Evolutionary conservation across 1,140 invertebrate genomes (phyloP), one percentile per base, ranked within the genome.

Genomic region (Macrotrachela quadricornifera): DNA sequence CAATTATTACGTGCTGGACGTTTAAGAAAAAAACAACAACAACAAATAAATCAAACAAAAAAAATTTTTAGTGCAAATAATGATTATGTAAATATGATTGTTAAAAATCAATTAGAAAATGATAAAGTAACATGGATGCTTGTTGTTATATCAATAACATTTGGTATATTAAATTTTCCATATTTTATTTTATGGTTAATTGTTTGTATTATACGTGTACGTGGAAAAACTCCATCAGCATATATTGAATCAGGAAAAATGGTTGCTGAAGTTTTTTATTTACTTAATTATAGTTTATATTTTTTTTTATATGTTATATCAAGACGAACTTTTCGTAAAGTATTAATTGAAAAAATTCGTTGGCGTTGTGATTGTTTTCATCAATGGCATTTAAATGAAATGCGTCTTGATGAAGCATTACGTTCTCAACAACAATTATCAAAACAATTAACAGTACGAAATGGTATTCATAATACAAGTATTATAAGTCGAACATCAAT

Each of bases 91-190:
- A 30, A 48, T 30, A 30, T 30, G 21, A 30, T 30, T 30, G 21
- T 30, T 30, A 53, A 53, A 47, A 40, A 46, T 13, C 51, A 53
- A 40, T 30, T 53, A 13, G 51, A 53, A 48, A 53, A 48, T 53
- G 41, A 46, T 15, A 53, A 53, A 47, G 41, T 53, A n/a, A 53
- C 51, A 12, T 46, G 45, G 36, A 53, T 44, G 38, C 18, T 53
- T 4, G 44, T 53, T 36, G 46, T 53, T 16, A 53, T 53, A 46
- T 53, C 51, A 36, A 44, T 18, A 10, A 43, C 51, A 17, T 53
- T 53, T 39, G 46, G 46, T 15, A 42, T 46, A 40, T 16, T 53
- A 17, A 53, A 44, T 16, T 30, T 53, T 12, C 51, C 51, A 4
- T 42, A 53, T 43, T 39, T 53, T n/a, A 53, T 53, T 15, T 36